Evolutionary conservation across 1,140 invertebrate genomes (phyloP).

Genomic region (Dufourea novaeangliae): DNA sequence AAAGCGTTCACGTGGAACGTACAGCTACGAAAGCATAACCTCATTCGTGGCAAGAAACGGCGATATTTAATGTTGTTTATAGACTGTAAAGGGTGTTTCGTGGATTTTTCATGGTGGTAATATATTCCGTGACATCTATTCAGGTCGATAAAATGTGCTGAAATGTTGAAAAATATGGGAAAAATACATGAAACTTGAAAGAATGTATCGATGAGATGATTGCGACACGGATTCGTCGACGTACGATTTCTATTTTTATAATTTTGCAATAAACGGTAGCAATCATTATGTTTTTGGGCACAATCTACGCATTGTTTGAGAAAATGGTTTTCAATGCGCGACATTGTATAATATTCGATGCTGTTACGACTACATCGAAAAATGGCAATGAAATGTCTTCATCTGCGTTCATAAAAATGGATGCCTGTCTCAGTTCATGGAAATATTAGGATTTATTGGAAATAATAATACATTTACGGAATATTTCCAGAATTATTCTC

Average conservation of each 20-base stretch:
- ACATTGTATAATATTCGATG: background rate
- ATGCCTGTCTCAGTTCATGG: background rate
- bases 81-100: background rate
- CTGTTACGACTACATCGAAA: conserved; percentile 6
- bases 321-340: background rate
- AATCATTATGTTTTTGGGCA: background rate
- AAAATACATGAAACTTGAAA: background rate
- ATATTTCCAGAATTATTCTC: background rate
- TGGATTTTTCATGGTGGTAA: background rate
- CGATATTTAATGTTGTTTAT: background rate
- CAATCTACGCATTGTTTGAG: background rate
- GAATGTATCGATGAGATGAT: background rate
- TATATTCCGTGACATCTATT: background rate
- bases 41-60: background rate
- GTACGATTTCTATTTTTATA: conserved; percentile 8
- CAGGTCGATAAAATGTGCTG: background rate
- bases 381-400: background rate
- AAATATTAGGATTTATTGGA: background rate
- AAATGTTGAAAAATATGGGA: background rate
- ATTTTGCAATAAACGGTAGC: background rate
- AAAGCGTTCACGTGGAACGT: background rate
- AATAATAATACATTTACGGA: background rate
- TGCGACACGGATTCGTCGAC: background rate
- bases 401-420: conserved; percentile 3
- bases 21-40: conserved; percentile 19